Conservation (phyloP, 2,888 invertebrate species). For the Oxyteleia sp. region DNA sequence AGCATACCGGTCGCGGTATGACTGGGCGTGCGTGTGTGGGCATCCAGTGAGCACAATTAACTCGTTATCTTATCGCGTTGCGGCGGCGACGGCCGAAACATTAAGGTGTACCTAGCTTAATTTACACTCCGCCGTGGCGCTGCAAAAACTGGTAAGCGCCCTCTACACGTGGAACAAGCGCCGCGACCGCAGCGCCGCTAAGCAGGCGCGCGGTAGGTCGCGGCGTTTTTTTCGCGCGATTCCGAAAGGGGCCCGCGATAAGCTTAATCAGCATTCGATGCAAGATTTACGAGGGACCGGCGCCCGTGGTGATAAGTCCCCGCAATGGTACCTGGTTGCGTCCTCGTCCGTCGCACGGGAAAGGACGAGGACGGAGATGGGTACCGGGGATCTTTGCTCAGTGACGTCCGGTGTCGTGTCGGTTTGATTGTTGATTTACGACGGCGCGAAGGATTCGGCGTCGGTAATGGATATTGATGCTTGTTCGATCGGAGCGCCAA, state of each 20-base stretch:
- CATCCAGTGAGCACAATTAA: conserved; percentile 87
- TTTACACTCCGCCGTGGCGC: conserved; percentile 84
- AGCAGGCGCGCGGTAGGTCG: conserved; percentile 72
- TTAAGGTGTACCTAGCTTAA: conserved; percentile 85
- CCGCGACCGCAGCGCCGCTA: conserved; percentile 44
- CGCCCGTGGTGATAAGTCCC: conserved; percentile 54
- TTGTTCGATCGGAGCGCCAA: conserved; percentile 42
- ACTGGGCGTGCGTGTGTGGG: conserved; percentile 86
- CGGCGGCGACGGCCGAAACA: conserved; percentile 80
- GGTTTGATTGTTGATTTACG: conserved; percentile 69
- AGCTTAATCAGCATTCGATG: conserved; percentile 74
- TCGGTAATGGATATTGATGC: conserved; percentile 69
- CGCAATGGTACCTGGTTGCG: conserved; percentile 4
- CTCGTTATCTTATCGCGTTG: conserved; percentile 87
- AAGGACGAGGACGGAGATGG: conserved; percentile 1
- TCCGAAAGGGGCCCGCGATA: conserved; percentile 63
- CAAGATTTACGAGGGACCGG: conserved; percentile 71
- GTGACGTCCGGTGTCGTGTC: conserved; percentile 26
- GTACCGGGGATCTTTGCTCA: not conserved
- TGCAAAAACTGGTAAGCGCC: conserved; percentile 57
- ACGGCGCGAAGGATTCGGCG: conserved; percentile 28
- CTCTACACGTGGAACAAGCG: conserved; percentile 28
- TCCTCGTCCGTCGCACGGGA: conserved; percentile 5
- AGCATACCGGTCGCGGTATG: conserved; percentile 87
- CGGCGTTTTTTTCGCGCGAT: conserved; percentile 67